Evolutionary conservation across 2,797 vertebrate genomes (phyloP), one percentile per base, ranked within the genome.

Genomic region (Periparus ater): DNA sequence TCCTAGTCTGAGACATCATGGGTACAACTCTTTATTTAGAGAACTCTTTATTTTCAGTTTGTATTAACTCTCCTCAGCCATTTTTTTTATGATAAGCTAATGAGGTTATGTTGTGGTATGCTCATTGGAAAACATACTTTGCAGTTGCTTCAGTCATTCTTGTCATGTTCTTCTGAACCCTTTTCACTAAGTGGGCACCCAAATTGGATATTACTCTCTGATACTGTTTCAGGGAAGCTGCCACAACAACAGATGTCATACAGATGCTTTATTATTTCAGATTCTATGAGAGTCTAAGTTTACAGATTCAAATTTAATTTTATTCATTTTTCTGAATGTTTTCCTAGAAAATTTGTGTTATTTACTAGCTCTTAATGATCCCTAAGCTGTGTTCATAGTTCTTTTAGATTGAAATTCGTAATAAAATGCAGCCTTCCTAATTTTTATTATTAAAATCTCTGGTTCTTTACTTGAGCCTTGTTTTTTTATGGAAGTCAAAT

Each of bases 321-420:
- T 45, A 61, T 48, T 80, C 1, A 7, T 50, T 89, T 85, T 25
- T 34, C 30, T 63, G 40, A 20, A 26, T 57, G 11, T 74, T 89
- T 92, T 83, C 2, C 3, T 54, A 19, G 16, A 27, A 67, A 17
- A 7, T 32, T 77, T 74, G 2, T n/a, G 65, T 50, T 0, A 0
- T 62, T 82, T 40, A 7, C 57, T 75, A 75, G 16, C 20, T 68
- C 14, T 88, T 62, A 51, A 45, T 6, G 9, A 73, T 73, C 14
- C 15, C 3, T 70, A 50, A 23, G 12, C 81, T 66, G 68, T n/a
- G 7, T 44, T 79, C 42, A 74, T 57, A 71, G 29, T 5, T 67
- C 79, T 85, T 73, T 77, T 42, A 53, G 75, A 42, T 26, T 30
- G 13, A 70, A 55, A 18, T 42, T 82, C 11, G 32, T 62, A 7